A percentile compares a stretch with the other conserved stretches of the same genome.
Conservation (phyloP, 1,140 invertebrate genomes). For the Drosophila repletoides region DNA sequence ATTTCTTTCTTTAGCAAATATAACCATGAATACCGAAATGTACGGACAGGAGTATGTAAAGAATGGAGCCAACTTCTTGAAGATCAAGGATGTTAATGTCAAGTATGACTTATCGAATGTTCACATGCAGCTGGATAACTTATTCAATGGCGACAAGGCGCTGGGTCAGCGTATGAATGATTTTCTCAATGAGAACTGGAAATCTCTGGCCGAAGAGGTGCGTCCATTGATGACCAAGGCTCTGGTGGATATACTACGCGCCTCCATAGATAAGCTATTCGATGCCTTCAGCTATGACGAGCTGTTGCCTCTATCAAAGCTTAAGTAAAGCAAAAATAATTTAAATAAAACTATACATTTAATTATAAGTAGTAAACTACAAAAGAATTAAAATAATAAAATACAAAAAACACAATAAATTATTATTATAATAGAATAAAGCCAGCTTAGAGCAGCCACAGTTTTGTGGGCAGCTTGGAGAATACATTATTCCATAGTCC, state of each 20-base stretch:
- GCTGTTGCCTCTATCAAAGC: slow-evolving; percentile 48
- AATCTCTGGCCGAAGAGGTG: slow-evolving; percentile 84
- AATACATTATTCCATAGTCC: slow-evolving; percentile 90
- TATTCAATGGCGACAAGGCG: slow-evolving; percentile 87
- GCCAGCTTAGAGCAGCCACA: slow-evolving; percentile 86
- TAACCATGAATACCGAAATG: slow-evolving; percentile 85
- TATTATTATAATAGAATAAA: slow-evolving; percentile 41
- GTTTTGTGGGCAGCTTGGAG: slow-evolving; percentile 88
- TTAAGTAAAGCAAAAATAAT: slow-evolving; percentile 7
- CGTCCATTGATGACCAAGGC: slow-evolving; percentile 84
- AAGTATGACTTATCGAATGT: slow-evolving; percentile 86
- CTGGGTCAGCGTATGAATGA: slow-evolving; percentile 86
- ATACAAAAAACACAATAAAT: slow-evolving; percentile 59
- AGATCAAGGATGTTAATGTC: slow-evolving; percentile 85
- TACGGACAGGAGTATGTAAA: slow-evolving; percentile 84
- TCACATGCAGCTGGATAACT: slow-evolving; percentile 86
- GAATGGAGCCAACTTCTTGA: slow-evolving; percentile 83
- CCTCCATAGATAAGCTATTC: slow-evolving; percentile 84
- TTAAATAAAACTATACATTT: slow-evolving; percentile 33
- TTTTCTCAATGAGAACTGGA: slow-evolving; percentile 86
- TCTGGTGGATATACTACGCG: slow-evolving; percentile 83
- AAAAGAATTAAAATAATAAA: slow-evolving; percentile 34
- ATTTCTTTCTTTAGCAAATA: slow-evolving; percentile 84
- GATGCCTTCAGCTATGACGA: slow-evolving; percentile 72
- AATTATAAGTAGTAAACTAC: slow-evolving; percentile 13